phyloP scores from a whole-genome alignment of 1,140 invertebrate genomes.

The Metaphire vulgaris region DNA sequence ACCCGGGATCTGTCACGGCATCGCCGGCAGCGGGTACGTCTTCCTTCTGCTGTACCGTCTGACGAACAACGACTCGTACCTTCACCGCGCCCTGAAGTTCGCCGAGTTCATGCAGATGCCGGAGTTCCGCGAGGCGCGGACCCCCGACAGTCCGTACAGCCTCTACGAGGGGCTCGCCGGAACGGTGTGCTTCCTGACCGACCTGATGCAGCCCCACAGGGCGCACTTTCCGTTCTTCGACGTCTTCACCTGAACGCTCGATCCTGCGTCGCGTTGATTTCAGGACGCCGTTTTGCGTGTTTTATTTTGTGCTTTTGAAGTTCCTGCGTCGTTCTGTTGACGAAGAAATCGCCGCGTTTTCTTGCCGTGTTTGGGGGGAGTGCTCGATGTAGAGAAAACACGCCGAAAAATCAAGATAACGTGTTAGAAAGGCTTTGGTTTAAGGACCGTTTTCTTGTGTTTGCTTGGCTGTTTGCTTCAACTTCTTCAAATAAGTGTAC shows the following conservation, averaged over 20 bases:
- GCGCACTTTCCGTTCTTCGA: constrained; percentile 80
- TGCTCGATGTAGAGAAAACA: no score
- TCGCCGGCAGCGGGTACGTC: constrained; percentile 77
- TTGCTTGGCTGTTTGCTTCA: no score
- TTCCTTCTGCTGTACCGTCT: constrained; percentile 72
- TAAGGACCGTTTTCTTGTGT: no score
- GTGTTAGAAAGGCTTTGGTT: no score
- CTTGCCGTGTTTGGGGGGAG: no score
- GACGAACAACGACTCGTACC: constrained; percentile 64
- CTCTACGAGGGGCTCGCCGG: constrained; percentile 80
- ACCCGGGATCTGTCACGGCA: constrained; percentile 69
- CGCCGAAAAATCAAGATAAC: no score
- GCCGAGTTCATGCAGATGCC: constrained; percentile 66
- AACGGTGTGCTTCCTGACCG: constrained; percentile 71
- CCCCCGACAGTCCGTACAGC: constrained; percentile 72
- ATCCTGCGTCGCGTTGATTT: no score
- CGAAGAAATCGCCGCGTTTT: no score
- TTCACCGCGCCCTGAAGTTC: constrained; percentile 69
- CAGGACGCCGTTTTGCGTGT: no score
- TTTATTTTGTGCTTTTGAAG: no score
- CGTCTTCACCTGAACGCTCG: constrained; percentile 59
- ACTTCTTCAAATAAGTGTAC: no score
- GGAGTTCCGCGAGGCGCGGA: constrained; percentile 62
- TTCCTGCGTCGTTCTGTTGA: no score
- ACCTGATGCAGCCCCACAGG: constrained; percentile 65